phyloP scores from a whole-genome alignment of 2,113 vertebrate genomes.

The Cyprinodon brontotheroides region DNA sequence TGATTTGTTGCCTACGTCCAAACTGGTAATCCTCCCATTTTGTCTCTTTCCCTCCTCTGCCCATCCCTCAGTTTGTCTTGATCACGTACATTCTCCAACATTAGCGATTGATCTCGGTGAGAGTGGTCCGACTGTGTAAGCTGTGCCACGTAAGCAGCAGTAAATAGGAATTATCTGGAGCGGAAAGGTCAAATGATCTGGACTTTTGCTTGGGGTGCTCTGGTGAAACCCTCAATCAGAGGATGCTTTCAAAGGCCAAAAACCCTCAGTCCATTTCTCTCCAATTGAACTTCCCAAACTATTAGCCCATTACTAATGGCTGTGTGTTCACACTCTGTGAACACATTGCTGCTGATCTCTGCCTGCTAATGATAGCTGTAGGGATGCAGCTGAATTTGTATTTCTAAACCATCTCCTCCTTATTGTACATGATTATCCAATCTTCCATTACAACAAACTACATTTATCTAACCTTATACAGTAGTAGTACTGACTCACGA shows the following conservation, averaged over 20 bases:
- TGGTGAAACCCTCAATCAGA: not conserved
- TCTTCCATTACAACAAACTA: not conserved
- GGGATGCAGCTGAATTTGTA: not conserved
- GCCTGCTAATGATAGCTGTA: not conserved
- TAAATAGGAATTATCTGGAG: conserved; percentile 34
- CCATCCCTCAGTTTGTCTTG: not conserved
- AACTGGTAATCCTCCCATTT: not conserved
- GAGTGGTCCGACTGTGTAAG: conserved; percentile 16
- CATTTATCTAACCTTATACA: not conserved
- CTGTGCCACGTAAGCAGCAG: conserved; percentile 14
- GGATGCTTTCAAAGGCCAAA: conserved; percentile 18
- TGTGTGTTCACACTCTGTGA: not conserved
- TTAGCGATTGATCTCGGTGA: conserved; percentile 27
- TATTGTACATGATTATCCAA: not conserved
- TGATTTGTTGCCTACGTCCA: too few relatives aligned
- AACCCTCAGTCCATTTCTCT: conserved; percentile 10
- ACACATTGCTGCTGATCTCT: not conserved
- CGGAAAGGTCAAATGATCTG: conserved; percentile 50
- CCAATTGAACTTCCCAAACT: conserved; percentile 10
- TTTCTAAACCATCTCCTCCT: not conserved
- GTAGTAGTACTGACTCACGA: too few relatives aligned
- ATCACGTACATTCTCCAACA: conserved; percentile 15
- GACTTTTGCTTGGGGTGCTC: conserved; percentile 11
- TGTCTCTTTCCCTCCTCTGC: not conserved
- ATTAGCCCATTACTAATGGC: conserved; percentile 1